These are phyloP conservation scores for Plodia interpunctella DNA, from an alignment of 1,140 invertebrate genomes.

Conservation along the genomic window DNA sequence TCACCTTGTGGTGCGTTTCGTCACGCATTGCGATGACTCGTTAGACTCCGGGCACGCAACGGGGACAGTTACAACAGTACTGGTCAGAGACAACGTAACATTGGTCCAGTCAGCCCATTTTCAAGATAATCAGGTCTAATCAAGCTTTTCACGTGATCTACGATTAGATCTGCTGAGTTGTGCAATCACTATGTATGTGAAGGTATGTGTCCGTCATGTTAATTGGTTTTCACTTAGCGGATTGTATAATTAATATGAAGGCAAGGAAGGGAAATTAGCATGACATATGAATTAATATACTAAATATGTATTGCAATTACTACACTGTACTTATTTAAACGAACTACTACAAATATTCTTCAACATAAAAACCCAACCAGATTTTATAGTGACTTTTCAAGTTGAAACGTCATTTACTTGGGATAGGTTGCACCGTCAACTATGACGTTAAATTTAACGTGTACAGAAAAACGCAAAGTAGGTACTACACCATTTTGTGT, in stretches of 20 bases:
- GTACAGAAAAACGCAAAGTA: too few relatives aligned
- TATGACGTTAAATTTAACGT: too few relatives aligned
- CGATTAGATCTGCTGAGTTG: background rate
- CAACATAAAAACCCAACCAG: too few relatives aligned
- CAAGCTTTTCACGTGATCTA: conserved; percentile 12
- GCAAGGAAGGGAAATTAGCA: background rate
- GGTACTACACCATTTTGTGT: too few relatives aligned
- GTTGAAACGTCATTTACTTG: too few relatives aligned
- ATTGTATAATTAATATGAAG: conserved; percentile 1
- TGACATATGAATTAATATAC: background rate
- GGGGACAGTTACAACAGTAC: conserved; percentile 55
- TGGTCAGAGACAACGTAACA: conserved; percentile 39
- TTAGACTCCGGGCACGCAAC: conserved; percentile 60
- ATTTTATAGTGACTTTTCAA: too few relatives aligned
- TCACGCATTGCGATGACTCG: conserved; percentile 46
- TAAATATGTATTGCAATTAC: too few relatives aligned
- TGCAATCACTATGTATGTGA: conserved; percentile 8
- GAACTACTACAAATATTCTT: too few relatives aligned
- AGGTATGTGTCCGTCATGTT: background rate
- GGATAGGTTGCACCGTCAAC: too few relatives aligned
- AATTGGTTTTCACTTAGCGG: conserved; percentile 8
- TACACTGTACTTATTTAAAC: too few relatives aligned
- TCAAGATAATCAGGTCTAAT: conserved; percentile 16
- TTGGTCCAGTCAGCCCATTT: conserved; percentile 32
- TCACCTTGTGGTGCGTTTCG: conserved; percentile 71